phyloP scores from a whole-genome alignment of 2,797 vertebrate species.

The Scleropages formosus region DNA sequence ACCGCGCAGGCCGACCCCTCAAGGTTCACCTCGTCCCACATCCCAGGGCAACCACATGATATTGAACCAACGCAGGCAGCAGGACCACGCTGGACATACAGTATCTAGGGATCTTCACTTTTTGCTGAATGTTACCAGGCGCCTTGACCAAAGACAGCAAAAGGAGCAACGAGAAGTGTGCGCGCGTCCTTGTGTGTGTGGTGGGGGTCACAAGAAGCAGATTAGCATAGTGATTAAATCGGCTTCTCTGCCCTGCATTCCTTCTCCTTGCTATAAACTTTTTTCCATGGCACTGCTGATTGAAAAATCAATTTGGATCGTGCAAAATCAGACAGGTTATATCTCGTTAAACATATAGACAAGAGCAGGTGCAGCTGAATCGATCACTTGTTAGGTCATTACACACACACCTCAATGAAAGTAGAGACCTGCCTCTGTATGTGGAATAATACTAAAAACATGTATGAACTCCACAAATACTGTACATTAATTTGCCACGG shows the following conservation, averaged over 20 bases:
- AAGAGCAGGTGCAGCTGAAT: neutral
- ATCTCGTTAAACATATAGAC: neutral
- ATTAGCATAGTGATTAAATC: constrained; percentile 52
- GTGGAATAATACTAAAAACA: too few relatives aligned
- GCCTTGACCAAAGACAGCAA: constrained; percentile 38
- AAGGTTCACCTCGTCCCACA: neutral
- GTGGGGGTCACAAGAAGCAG: constrained; percentile 54
- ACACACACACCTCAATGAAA: too few relatives aligned
- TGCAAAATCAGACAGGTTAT: too few relatives aligned
- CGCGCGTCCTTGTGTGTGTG: constrained; percentile 14
- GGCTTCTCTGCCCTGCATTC: constrained; percentile 37
- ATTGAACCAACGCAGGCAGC: constrained; percentile 43
- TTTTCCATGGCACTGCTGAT: neutral
- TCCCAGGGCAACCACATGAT: neutral
- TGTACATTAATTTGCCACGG: too few relatives aligned
- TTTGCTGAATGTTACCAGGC: constrained; percentile 46
- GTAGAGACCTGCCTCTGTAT: too few relatives aligned
- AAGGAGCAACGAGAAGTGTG: constrained; percentile 34
- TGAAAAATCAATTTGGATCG: neutral
- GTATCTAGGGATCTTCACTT: constrained; percentile 32
- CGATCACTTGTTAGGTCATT: too few relatives aligned
- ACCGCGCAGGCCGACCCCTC: neutral
- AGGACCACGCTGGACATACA: constrained; percentile 45
- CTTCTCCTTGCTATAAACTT: constrained; percentile 20
- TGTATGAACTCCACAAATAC: too few relatives aligned